Conservation (phyloP, 1,140 invertebrate genomes). For the Dryas iulia region DNA sequence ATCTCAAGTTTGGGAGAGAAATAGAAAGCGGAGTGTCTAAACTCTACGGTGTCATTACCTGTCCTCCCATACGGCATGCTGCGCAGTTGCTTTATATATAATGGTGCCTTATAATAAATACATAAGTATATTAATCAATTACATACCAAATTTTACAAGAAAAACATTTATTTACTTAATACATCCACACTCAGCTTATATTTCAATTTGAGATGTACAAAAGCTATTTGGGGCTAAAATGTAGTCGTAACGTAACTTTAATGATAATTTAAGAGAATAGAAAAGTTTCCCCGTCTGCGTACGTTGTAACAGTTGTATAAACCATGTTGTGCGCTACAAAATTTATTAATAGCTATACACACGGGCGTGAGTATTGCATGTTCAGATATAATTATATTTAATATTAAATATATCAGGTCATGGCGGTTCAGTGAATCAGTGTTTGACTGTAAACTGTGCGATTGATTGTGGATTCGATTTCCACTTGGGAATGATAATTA, state of each 20-base stretch:
- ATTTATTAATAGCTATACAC: conserved; percentile 18
- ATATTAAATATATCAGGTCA: too few species aligned
- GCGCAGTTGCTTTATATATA: too few species aligned
- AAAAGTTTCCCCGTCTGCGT: conserved; percentile 27
- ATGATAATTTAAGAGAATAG: conserved; percentile 42
- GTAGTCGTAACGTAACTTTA: conserved; percentile 34
- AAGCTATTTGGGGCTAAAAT: conserved; percentile 5
- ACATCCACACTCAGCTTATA: not conserved
- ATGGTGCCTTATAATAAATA: too few species aligned
- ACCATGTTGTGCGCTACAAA: conserved; percentile 20
- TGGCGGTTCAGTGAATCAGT: too few species aligned
- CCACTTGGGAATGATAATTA: too few species aligned
- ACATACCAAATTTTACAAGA: not conserved
- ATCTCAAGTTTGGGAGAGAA: too few species aligned
- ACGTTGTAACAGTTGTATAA: conserved; percentile 29
- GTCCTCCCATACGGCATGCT: too few species aligned
- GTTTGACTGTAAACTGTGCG: too few species aligned
- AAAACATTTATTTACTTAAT: not conserved
- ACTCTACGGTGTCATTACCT: too few species aligned
- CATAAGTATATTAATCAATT: too few species aligned
- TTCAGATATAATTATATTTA: not conserved
- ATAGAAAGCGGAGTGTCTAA: too few species aligned
- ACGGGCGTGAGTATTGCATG: not conserved
- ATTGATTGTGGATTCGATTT: too few species aligned
- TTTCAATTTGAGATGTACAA: not conserved